Conservation (phyloP, 2,113 vertebrate genomes). For the Eupsittula cactorum region DNA sequence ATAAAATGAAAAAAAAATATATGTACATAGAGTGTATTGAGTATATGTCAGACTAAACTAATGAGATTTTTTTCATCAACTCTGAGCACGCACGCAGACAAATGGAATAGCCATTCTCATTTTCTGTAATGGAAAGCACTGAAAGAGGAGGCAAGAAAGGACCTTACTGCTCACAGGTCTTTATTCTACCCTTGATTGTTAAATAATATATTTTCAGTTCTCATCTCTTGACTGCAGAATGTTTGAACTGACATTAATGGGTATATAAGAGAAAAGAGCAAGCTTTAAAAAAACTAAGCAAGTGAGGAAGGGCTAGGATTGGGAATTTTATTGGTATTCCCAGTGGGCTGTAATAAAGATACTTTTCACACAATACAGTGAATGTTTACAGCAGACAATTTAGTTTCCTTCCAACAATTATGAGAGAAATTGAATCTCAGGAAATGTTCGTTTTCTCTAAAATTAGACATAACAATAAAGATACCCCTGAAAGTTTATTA, state of each 20-base stretch:
- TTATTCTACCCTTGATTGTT: constrained; percentile 62
- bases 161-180: constrained; percentile 45
- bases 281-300: neutral
- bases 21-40: too few relatives aligned
- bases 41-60: constrained; percentile 71
- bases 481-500: constrained; percentile 78
- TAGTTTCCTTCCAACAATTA: constrained; percentile 99
- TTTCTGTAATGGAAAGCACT: constrained; percentile 65
- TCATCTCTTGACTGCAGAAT: constrained; percentile 4
- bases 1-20: too few relatives aligned
- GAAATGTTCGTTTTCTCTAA: constrained; percentile 93
- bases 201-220: constrained; percentile 68
- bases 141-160: constrained; percentile 9
- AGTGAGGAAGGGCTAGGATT: constrained; percentile 36
- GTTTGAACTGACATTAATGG: constrained; percentile 59
- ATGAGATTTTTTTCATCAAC: constrained; percentile 68
- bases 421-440: constrained; percentile 98
- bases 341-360: constrained; percentile 70
- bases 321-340: constrained; percentile 66
- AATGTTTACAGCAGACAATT: constrained; percentile 93
- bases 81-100: constrained; percentile 33
- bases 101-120: constrained; percentile 55
- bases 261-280: constrained; percentile 18
- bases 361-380: constrained; percentile 84
- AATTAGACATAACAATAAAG: constrained; percentile 93